Percentiles rank a stretch among this genome's conserved stretches.
phyloP scores from a whole-genome alignment of 2,797 vertebrate species.

The Hipposideros larvatus region DNA sequence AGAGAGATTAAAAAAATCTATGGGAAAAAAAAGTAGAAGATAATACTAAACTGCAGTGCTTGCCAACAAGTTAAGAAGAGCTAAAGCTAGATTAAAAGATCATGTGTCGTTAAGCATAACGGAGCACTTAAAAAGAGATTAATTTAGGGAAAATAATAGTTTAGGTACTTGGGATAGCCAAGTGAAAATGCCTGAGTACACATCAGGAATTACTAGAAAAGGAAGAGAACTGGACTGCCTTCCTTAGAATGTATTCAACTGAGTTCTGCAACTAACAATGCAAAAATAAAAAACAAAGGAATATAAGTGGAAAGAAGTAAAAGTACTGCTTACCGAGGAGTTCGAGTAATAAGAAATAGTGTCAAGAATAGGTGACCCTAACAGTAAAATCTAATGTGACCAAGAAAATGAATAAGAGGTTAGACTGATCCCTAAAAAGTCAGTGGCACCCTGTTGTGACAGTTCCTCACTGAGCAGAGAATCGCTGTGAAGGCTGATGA shows the following conservation, averaged over 20 bases:
- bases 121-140: neutral
- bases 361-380: neutral
- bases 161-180: conserved; percentile 14
- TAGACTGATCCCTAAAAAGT: neutral
- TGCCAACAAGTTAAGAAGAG: neutral
- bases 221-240: neutral
- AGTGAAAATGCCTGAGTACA: neutral
- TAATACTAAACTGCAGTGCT: neutral
- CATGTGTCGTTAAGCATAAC: neutral
- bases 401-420: neutral
- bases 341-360: neutral
- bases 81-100: neutral
- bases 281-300: neutral
- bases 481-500: neutral
- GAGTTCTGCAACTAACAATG: neutral
- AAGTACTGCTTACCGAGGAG: neutral
- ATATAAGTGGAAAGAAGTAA: neutral
- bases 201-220: neutral
- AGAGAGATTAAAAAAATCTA: neutral
- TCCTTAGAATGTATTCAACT: neutral
- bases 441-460: neutral
- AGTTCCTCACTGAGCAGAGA: neutral
- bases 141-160: neutral
- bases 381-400: neutral
- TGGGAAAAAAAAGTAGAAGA: neutral